Evolutionary conservation across 2,797 vertebrate species (phyloP), one percentile per base, ranked within the genome.

Genomic region (Parauchenoglanis ngamensis): DNA sequence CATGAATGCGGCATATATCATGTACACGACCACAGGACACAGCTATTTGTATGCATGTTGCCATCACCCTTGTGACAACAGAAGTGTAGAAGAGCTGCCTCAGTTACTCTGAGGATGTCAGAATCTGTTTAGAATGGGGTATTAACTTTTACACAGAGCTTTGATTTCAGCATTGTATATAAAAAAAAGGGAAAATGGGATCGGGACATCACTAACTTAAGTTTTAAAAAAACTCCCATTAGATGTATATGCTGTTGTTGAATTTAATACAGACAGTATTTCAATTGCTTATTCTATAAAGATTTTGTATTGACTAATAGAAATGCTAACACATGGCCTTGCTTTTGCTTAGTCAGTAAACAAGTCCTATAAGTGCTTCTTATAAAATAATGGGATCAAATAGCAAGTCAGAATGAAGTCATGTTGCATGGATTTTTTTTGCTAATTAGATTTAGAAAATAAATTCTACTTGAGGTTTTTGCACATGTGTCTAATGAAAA

Each of bases 401-500:
- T 67, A 54, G 81, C 70, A 49, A 83, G 70, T 77, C 72, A 7
- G 44, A 70, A 78, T 88, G 80, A 88, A 84, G 88, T 88, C 88
- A 88, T 88, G 52, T 44, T 83, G 83, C 54, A 90, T 72, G 56
- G 35, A 83, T 83, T 83, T 85, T 59, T 78, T 72, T 63, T 80
- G 77, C 72, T 88, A 88, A 88, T 88, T 88, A 86, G 84, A 89
- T 87, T 87, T 86, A 78, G 65, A 86, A 84, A 86, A 87, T 88
- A 90, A 89, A 85, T 85, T 65, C 40, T 86, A 89, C 77, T 87
- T 83, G 57, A 88, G 86, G 80, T 88, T 84, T 90, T 89, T 89
- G 92, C 92, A 92, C 92, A 92, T 94, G 91, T 90, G 90, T 94
- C 93, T 89, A 92, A 93, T 93, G 90, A 93, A 94, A 94, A 93